Conservation (phyloP, 2,113 vertebrate species). For the Epinephelus lanceolatus region DNA sequence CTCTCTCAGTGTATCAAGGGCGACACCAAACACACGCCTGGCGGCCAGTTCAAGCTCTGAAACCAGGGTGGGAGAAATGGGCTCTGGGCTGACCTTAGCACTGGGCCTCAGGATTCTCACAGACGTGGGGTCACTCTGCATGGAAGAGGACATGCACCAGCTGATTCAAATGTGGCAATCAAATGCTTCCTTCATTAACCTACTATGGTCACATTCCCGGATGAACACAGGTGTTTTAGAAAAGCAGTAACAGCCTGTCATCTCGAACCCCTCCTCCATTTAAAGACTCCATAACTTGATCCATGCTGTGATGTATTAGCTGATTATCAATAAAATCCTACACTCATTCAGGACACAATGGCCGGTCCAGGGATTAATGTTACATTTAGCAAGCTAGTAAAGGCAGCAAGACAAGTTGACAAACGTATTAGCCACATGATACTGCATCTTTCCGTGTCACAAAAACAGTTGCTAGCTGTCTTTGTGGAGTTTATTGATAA, state of each 20-base stretch:
- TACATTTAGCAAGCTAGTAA: neutral
- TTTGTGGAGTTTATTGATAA: neutral
- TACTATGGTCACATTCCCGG: no score
- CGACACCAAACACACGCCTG: slow-evolving; percentile 80
- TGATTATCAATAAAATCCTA: neutral
- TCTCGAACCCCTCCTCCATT: neutral
- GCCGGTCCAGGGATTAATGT: neutral
- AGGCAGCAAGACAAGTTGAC: no score
- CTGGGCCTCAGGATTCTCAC: slow-evolving; percentile 60
- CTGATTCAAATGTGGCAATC: neutral
- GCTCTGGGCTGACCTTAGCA: slow-evolving; percentile 68
- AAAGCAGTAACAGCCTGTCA: neutral
- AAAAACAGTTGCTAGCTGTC: neutral
- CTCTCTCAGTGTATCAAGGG: slow-evolving; percentile 75
- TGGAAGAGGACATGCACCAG: neutral
- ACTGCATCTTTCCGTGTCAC: neutral
- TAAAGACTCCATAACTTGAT: neutral
- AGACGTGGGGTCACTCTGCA: slow-evolving; percentile 63
- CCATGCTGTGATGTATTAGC: no score
- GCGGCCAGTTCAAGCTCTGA: slow-evolving; percentile 9
- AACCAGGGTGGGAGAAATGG: slow-evolving; percentile 22
- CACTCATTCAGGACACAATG: neutral
- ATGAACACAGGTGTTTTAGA: neutral
- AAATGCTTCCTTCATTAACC: neutral
- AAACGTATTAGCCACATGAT: no score